A percentile compares a stretch with the other conserved stretches of the same genome.
Conservation (phyloP, 2,797 vertebrate genomes). For the Gila robusta region DNA sequence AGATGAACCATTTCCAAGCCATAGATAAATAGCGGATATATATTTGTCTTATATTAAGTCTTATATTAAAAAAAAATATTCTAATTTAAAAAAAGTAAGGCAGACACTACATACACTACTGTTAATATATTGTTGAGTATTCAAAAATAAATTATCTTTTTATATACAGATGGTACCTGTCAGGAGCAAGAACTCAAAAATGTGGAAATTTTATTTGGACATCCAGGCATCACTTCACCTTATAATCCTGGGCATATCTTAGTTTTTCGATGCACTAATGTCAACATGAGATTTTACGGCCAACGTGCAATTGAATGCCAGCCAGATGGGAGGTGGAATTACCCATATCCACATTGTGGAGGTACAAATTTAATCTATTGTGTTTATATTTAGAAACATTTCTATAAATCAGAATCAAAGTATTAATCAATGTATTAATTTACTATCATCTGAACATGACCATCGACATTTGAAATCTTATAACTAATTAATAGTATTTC, state of each 20-base stretch:
- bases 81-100: neutral
- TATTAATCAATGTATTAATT: neutral
- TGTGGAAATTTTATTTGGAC: slow-evolving; percentile 36
- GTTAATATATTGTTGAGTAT: neutral
- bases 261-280: slow-evolving; percentile 60
- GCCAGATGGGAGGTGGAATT: slow-evolving; percentile 66
- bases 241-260: slow-evolving; percentile 61
- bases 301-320: slow-evolving; percentile 60
- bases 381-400: neutral
- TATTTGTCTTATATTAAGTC: neutral
- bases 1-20: neutral
- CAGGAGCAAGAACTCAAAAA: slow-evolving; percentile 32
- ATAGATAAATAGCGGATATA: neutral
- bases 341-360: slow-evolving; percentile 64
- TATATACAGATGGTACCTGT: slow-evolving; percentile 51
- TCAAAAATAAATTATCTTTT: neutral
- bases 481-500: neutral
- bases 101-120: neutral
- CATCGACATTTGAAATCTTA: neutral
- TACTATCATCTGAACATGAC: neutral
- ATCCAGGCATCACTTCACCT: neutral
- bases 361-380: slow-evolving; percentile 50
- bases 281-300: slow-evolving; percentile 12
- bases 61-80: neutral
- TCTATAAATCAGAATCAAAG: neutral